Percentiles rank a stretch among this genome's conserved stretches.
These are phyloP conservation scores for Mastomys coucha DNA, from an alignment of 2,113 vertebrate genomes.

Conservation along the genomic window DNA sequence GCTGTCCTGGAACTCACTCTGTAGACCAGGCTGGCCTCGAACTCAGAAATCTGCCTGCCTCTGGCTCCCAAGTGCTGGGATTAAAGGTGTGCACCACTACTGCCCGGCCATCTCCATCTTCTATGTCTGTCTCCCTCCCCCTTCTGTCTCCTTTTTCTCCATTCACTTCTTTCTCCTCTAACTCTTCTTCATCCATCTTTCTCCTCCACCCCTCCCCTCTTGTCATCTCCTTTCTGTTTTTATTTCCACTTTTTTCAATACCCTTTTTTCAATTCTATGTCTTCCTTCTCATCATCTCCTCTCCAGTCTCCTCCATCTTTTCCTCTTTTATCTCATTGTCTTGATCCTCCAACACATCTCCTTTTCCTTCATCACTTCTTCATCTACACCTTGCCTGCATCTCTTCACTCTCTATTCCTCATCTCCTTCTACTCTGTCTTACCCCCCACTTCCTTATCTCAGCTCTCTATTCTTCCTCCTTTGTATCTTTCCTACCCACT, in stretches of 20 bases:
- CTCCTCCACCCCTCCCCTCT: accelerated
- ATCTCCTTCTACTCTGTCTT: background rate
- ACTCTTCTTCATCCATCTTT: accelerated
- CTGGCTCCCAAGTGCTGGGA: too few relatives aligned
- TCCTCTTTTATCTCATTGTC: background rate
- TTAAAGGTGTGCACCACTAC: too few relatives aligned
- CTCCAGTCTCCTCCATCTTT: background rate
- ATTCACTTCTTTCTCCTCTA: background rate
- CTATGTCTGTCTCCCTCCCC: background rate
- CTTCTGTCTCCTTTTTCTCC: background rate
- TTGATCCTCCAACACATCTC: background rate
- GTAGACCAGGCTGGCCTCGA: too few relatives aligned
- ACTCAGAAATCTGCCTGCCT: too few relatives aligned
- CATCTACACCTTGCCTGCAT: background rate
- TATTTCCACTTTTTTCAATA: background rate
- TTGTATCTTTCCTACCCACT: background rate
- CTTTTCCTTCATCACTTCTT: background rate
- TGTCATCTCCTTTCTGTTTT: background rate
- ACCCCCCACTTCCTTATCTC: background rate
- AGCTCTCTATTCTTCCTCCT: background rate
- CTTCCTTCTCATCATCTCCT: too few relatives aligned
- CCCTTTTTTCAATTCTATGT: background rate
- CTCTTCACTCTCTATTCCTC: background rate
- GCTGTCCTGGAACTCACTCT: too few relatives aligned
- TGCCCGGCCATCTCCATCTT: background rate